Conservation (phyloP, 23 tunicate species). For the Trididemnum nubilum region DNA sequence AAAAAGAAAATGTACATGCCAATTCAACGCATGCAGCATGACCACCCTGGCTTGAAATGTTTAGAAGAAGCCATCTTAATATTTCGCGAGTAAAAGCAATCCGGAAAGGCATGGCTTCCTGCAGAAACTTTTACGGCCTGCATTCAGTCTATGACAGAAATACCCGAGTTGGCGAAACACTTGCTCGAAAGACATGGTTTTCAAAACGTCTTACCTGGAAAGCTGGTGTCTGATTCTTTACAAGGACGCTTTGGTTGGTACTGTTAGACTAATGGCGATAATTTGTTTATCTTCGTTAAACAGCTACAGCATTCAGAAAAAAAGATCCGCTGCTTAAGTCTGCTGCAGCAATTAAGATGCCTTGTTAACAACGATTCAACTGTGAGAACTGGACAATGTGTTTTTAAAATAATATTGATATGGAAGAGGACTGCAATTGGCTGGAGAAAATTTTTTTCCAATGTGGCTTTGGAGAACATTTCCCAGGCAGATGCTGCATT, state of each 20-base stretch:
- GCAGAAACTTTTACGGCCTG: not conserved
- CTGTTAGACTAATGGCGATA: not conserved
- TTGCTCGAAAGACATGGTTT: not conserved
- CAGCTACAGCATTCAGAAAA: not conserved
- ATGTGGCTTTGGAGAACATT: constrained; percentile 7
- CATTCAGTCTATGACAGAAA: too few relatives aligned
- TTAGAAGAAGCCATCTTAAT: too few relatives aligned
- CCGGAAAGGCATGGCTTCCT: too few relatives aligned
- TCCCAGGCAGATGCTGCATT: not conserved
- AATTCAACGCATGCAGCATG: too few relatives aligned
- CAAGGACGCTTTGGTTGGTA: too few relatives aligned
- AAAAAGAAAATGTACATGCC: too few relatives aligned
- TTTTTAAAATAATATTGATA: not conserved
- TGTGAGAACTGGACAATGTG: not conserved
- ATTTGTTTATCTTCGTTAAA: constrained; percentile 1
- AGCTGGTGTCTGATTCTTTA: too few relatives aligned
- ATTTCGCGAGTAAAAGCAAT: too few relatives aligned
- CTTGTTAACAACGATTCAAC: not conserved
- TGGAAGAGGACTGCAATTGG: not conserved
- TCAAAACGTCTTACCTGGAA: not conserved
- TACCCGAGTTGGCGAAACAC: not conserved
- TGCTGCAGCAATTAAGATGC: not conserved
- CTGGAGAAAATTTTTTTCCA: not conserved
- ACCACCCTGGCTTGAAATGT: too few relatives aligned
- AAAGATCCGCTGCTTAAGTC: too few relatives aligned